Conservation (phyloP, 2,113 vertebrate genomes). For the Tachysurus fulvidraco region DNA sequence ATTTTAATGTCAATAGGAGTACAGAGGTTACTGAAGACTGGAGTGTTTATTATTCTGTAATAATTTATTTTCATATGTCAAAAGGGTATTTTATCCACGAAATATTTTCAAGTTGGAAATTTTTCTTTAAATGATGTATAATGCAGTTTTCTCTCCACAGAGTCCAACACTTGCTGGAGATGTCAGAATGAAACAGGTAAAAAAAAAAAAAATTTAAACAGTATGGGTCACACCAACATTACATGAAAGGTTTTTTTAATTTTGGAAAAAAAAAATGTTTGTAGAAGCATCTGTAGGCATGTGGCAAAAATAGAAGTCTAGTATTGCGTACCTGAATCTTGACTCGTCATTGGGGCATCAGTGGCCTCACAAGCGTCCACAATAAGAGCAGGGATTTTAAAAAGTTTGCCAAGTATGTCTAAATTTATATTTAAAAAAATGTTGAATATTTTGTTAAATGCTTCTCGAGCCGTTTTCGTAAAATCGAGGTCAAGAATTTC, state of each 20-base stretch:
- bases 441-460: background rate
- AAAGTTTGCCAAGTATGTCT: background rate
- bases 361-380: background rate
- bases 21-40: background rate
- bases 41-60: background rate
- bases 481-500: constrained; percentile 24
- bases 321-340: background rate
- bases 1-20: background rate
- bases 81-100: background rate
- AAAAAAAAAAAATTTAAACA: background rate
- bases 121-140: background rate
- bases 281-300: background rate
- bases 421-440: background rate
- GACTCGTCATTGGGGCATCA: background rate
- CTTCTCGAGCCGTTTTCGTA: background rate
- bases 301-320: background rate
- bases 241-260: background rate
- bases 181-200: constrained; percentile 82
- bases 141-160: constrained; percentile 54
- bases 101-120: background rate
- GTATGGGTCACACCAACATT: too few species aligned
- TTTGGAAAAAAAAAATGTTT: background rate
- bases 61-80: background rate
- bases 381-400: background rate
- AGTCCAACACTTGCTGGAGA: constrained; percentile 80